A percentile compares a stretch with the other conserved stretches of the same genome.
Evolutionary conservation across 2,888 invertebrate genomes (phyloP).

Genomic region (Melanostoma mellinum): DNA sequence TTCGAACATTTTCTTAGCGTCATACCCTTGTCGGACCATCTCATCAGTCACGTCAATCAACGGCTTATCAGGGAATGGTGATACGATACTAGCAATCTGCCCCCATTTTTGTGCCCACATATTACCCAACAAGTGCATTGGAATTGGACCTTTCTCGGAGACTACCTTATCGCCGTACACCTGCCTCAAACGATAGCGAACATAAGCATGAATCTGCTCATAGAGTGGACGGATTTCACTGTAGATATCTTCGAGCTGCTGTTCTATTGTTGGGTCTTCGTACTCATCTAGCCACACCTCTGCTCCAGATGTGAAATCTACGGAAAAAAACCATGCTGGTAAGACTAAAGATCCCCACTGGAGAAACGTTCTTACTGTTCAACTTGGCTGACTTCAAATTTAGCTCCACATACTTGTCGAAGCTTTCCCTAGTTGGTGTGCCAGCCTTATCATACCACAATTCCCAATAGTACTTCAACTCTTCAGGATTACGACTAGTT

Average conservation of each 20-base stretch:
- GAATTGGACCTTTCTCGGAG: constrained; percentile 87
- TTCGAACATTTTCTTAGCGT: constrained; percentile 89
- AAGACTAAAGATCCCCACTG: background rate
- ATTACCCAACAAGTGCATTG: constrained; percentile 90
- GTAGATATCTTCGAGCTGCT: constrained; percentile 87
- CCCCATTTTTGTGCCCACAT: constrained; percentile 94
- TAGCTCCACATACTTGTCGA: constrained; percentile 86
- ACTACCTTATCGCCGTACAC: constrained; percentile 88
- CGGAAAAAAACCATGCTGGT: background rate
- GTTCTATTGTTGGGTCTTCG: constrained; percentile 87
- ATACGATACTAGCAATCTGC: constrained; percentile 83
- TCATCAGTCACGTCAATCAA: constrained; percentile 88
- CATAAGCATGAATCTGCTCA: constrained; percentile 91
- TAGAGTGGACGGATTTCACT: constrained; percentile 91
- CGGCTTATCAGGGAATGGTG: constrained; percentile 88
- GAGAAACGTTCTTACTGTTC: constrained; percentile 83
- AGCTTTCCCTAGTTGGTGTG: constrained; percentile 85
- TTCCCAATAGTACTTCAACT: constrained; percentile 89
- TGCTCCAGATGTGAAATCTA: constrained; percentile 87
- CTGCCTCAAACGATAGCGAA: constrained; percentile 87
- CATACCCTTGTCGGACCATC: constrained; percentile 89
- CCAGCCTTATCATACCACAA: constrained; percentile 91
- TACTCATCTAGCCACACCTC: constrained; percentile 88
- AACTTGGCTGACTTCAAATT: constrained; percentile 88
- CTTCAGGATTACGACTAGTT: constrained; percentile 88